Percentiles rank a stretch among this genome's conserved stretches.
Conservation (phyloP, 64 coral and sea anemone species). For the Astreopora myriophthalma region DNA sequence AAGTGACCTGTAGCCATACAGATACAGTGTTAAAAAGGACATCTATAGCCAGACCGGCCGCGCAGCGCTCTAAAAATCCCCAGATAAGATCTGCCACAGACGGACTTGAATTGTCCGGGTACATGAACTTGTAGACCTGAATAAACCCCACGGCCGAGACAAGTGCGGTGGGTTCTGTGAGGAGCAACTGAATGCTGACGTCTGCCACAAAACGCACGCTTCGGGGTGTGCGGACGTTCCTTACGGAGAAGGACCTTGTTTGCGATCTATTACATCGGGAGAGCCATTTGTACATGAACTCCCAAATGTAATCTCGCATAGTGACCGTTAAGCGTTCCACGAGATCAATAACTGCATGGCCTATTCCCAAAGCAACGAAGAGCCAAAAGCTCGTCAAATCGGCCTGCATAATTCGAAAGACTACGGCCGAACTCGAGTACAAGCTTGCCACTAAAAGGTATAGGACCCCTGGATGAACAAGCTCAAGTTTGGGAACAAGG, state of each 20-base stretch:
- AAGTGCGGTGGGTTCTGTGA: conserved; percentile 18
- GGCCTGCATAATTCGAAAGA: conserved; percentile 84
- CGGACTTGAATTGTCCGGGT: background rate
- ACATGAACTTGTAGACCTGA: background rate
- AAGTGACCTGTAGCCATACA: conserved; percentile 12
- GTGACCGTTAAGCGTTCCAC: conserved; percentile 76
- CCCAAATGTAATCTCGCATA: conserved; percentile 83
- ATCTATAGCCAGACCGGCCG: conserved; percentile 41
- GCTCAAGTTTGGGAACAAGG: conserved; percentile 9
- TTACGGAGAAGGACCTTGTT: background rate
- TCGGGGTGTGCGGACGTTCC: conserved; percentile 20
- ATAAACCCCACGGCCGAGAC: conserved; percentile 23
- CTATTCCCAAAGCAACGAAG: conserved; percentile 56
- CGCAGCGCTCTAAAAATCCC: conserved; percentile 23
- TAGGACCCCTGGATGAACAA: conserved; percentile 55
- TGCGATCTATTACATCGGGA: conserved; percentile 7
- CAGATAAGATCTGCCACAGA: background rate
- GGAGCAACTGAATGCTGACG: conserved; percentile 48
- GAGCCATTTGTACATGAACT: conserved; percentile 50
- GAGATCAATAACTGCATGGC: conserved; percentile 76
- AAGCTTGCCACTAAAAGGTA: conserved; percentile 55
- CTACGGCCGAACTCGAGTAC: conserved; percentile 60
- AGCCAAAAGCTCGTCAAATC: conserved; percentile 60
- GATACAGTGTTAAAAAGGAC: conserved; percentile 42
- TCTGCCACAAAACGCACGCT: conserved; percentile 59